Conservation (phyloP, 2,113 vertebrate species). For the Psilopsiagon aymara region DNA sequence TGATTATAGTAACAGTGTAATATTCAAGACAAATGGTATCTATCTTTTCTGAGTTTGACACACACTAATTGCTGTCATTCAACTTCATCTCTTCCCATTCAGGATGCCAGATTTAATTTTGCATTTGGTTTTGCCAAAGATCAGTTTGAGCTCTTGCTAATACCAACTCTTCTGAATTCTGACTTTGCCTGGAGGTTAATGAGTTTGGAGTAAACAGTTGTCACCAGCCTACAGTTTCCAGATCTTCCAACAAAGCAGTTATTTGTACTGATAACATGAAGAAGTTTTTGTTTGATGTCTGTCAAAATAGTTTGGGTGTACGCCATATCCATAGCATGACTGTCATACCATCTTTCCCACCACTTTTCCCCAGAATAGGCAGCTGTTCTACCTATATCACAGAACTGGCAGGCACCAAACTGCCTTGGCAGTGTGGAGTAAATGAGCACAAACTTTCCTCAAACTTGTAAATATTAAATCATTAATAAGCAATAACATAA, state of each 20-base stretch:
- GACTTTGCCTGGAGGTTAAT: neutral
- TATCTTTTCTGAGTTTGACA: neutral
- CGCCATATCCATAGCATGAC: neutral
- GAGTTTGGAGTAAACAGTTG: neutral
- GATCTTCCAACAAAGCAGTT: neutral
- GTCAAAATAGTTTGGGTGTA: neutral
- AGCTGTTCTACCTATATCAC: neutral
- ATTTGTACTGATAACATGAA: neutral
- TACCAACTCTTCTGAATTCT: neutral
- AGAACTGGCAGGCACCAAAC: neutral
- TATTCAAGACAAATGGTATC: neutral
- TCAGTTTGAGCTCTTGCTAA: neutral
- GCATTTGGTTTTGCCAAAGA: neutral
- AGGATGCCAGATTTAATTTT: neutral
- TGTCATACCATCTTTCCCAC: fast-evolving
- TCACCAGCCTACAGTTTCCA: neutral
- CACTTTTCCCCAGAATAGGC: neutral
- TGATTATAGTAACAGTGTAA: neutral
- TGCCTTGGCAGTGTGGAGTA: neutral
- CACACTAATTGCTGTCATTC: neutral
- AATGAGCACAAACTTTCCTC: neutral
- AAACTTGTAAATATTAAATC: neutral
- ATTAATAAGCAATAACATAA: neutral
- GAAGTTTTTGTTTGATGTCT: neutral
- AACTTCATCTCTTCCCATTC: neutral